phyloP scores from a whole-genome alignment of 2,888 invertebrate genomes.

The Apocheima hispidaria region DNA sequence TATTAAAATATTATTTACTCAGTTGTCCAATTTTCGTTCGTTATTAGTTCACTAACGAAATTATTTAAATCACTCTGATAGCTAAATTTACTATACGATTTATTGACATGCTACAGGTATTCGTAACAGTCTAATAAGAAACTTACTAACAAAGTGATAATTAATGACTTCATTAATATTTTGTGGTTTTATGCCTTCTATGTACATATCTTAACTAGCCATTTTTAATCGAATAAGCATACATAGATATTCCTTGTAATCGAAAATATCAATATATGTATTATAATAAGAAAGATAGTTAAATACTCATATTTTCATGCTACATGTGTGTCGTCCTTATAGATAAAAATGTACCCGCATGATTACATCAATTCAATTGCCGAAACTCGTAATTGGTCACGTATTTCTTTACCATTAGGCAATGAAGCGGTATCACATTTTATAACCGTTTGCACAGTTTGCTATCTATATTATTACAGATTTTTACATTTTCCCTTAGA shows the following conservation, averaged over 20 bases:
- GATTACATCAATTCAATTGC: constrained; percentile 32
- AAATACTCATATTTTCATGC: background rate
- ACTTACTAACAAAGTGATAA: background rate
- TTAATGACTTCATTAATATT: background rate
- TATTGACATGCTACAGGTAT: background rate
- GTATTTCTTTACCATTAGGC: constrained; percentile 24
- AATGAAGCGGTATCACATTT: constrained; percentile 16
- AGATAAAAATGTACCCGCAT: constrained; percentile 32
- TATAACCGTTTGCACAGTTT: background rate
- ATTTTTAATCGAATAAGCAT: background rate
- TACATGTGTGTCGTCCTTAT: background rate
- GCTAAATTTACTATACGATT: background rate
- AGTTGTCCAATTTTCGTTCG: constrained; percentile 26
- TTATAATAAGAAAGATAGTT: background rate
- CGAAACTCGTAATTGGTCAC: constrained; percentile 33
- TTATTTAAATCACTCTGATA: background rate
- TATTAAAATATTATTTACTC: constrained; percentile 43
- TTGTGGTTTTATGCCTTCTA: too few relatives aligned
- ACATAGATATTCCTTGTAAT: too few relatives aligned
- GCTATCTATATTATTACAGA: too few relatives aligned
- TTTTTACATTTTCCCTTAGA: too few relatives aligned
- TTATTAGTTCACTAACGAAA: constrained; percentile 5
- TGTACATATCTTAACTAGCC: background rate
- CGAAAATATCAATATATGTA: background rate
- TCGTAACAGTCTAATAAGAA: too few relatives aligned